These are phyloP conservation scores for Mus pahari DNA, from an alignment of 2,113 vertebrate genomes.

Conservation along the genomic window DNA sequence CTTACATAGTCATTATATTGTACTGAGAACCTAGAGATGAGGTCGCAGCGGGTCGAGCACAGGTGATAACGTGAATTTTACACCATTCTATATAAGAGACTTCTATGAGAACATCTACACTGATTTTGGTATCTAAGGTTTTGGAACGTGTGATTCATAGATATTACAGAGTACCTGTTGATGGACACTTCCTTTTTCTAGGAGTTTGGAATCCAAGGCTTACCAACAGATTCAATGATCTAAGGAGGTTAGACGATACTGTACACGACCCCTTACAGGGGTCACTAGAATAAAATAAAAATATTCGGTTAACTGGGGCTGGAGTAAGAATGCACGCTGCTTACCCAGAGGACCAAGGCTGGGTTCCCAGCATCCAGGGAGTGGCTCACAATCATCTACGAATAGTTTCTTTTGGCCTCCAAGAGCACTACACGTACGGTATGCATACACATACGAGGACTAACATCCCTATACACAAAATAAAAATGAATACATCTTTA, in stretches of 20 bases:
- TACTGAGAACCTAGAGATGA: background rate
- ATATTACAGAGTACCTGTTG: background rate
- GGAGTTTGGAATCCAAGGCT: background rate
- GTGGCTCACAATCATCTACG: background rate
- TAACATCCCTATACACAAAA: background rate
- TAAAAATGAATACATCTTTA: background rate
- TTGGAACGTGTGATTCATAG: background rate
- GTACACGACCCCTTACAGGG: background rate
- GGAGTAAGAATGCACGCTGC: no score
- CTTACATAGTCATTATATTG: background rate
- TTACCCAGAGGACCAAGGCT: background rate
- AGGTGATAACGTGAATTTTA: rapidly evolving
- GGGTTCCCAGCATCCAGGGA: background rate
- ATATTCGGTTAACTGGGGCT: background rate
- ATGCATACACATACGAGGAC: background rate
- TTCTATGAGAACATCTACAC: no score
- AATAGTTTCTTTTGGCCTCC: background rate
- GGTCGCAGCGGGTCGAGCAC: rapidly evolving
- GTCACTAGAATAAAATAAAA: constrained; percentile 11
- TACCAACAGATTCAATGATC: background rate
- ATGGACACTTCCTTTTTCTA: background rate
- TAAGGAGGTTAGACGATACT: background rate
- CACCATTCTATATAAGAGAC: background rate
- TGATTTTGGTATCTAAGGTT: background rate
- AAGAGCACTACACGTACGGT: background rate